These are phyloP conservation scores for Notodonta ziczac DNA, from an alignment of 2,888 invertebrate species.

Conservation along the genomic window DNA sequence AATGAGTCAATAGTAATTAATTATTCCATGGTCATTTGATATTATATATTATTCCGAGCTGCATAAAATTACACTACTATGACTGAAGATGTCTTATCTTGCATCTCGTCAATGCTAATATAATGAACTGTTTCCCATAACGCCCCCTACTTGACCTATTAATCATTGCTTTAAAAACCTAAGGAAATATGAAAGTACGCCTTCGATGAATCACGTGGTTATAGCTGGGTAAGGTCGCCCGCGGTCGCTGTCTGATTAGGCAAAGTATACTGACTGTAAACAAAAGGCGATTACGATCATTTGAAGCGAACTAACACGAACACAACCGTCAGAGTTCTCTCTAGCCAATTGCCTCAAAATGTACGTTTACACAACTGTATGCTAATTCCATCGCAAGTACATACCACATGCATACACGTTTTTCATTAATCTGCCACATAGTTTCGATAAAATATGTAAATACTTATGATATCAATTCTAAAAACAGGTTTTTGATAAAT, in stretches of 20 bases:
- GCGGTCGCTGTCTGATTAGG: slow-evolving; percentile 16
- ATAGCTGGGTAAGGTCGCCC: slow-evolving; percentile 6
- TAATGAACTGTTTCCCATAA: slow-evolving; percentile 2
- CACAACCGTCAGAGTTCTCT: background rate
- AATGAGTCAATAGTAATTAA: background rate
- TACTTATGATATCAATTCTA: background rate
- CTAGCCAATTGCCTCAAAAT: background rate
- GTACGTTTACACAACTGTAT: slow-evolving; percentile 2
- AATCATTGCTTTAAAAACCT: background rate
- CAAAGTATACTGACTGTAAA: slow-evolving; percentile 4
- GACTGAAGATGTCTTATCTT: background rate
- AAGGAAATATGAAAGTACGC: background rate
- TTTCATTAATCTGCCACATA: background rate
- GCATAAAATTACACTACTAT: background rate
- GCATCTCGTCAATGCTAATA: slow-evolving; percentile 5
- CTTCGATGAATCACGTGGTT: slow-evolving; percentile 6
- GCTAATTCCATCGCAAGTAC: background rate
- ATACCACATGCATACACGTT: background rate
- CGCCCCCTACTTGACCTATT: background rate
- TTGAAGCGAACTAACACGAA: slow-evolving; percentile 1
- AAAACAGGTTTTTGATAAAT: background rate
- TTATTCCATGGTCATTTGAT: background rate
- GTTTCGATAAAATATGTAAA: background rate
- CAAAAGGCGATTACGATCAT: slow-evolving; percentile 14
- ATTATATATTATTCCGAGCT: background rate